Percentiles rank a stretch among this genome's conserved stretches.
Conservation (phyloP, 2,888 invertebrate genomes). For the Drosophila subsilvestris region DNA sequence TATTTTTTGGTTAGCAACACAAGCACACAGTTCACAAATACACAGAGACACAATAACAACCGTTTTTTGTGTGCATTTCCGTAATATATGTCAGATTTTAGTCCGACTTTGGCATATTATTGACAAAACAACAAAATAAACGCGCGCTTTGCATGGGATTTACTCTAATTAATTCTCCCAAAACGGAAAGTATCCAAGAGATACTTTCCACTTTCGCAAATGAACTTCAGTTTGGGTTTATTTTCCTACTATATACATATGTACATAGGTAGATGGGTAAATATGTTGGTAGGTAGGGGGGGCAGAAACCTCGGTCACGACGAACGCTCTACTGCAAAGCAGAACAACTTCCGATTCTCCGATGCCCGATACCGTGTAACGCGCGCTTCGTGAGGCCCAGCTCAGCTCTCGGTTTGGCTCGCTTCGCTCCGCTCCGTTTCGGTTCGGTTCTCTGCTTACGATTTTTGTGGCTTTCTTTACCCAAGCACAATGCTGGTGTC, state of each 20-base stretch:
- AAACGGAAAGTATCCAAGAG: conserved; percentile 57
- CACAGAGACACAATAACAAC: conserved; percentile 29
- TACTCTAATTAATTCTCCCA: conserved; percentile 39
- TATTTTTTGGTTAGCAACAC: conserved; percentile 58
- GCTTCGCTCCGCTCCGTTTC: conserved; percentile 15
- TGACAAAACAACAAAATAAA: conserved; percentile 75
- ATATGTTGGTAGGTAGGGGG: conserved; percentile 27
- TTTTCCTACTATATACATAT: conserved; percentile 22
- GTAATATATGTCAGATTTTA: conserved; percentile 60
- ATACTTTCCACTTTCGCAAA: conserved; percentile 76
- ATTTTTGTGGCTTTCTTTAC: conserved; percentile 43
- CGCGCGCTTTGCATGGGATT: conserved; percentile 59
- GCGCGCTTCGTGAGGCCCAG: conserved; percentile 29
- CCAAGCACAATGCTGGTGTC: conserved; percentile 1
- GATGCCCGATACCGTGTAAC: conserved; percentile 44
- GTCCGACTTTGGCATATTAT: conserved; percentile 51
- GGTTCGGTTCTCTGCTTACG: conserved; percentile 23
- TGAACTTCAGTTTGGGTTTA: conserved; percentile 29
- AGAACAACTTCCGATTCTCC: conserved; percentile 52
- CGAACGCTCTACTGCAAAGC: conserved; percentile 52
- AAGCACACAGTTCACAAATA: conserved; percentile 38
- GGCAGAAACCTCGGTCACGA: conserved; percentile 73
- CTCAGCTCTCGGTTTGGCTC: conserved; percentile 6
- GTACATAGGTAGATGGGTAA: conserved; percentile 26
- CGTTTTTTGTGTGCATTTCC: conserved; percentile 64